phyloP scores from a whole-genome alignment of 2,888 invertebrate genomes.

The Dynastes tityus region DNA sequence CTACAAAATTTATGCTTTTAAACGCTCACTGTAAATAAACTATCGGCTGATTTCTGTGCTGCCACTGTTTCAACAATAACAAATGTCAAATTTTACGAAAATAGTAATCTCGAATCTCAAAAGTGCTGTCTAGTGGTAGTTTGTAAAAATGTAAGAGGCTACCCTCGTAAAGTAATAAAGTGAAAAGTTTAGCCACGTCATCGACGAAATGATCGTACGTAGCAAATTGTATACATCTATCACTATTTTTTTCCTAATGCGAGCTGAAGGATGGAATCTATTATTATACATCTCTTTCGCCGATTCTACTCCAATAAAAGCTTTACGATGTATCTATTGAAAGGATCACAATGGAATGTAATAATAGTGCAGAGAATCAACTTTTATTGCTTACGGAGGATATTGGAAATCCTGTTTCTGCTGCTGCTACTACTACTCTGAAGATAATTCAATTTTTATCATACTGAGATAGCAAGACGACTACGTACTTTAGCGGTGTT shows the following conservation, averaged over 20 bases:
- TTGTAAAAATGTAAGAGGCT: too few species aligned
- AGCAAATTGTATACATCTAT: neutral
- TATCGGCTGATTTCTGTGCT: too few species aligned
- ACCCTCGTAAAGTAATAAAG: too few species aligned
- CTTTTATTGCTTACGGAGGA: constrained; percentile 30
- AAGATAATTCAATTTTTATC: constrained; percentile 33
- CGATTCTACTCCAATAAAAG: constrained; percentile 18
- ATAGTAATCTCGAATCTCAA: too few species aligned
- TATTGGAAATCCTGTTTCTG: constrained; percentile 32
- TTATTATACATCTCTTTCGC: constrained; percentile 6
- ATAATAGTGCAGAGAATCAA: constrained; percentile 28
- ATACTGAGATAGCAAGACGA: neutral
- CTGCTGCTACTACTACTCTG: constrained; percentile 12
- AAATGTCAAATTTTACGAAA: too few species aligned
- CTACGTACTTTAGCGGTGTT: neutral
- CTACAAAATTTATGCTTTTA: too few species aligned
- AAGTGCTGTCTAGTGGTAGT: too few species aligned
- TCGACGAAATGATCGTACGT: too few species aligned
- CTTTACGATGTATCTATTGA: constrained; percentile 29
- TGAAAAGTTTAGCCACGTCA: too few species aligned
- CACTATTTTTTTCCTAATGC: neutral
- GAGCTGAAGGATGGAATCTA: neutral
- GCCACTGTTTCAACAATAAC: too few species aligned
- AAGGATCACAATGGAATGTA: constrained; percentile 32
- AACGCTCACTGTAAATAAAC: too few species aligned